Percentiles rank a stretch among this genome's conserved stretches.
Conservation (phyloP, 2,888 invertebrate genomes). For the Limnephilus auricula region DNA sequence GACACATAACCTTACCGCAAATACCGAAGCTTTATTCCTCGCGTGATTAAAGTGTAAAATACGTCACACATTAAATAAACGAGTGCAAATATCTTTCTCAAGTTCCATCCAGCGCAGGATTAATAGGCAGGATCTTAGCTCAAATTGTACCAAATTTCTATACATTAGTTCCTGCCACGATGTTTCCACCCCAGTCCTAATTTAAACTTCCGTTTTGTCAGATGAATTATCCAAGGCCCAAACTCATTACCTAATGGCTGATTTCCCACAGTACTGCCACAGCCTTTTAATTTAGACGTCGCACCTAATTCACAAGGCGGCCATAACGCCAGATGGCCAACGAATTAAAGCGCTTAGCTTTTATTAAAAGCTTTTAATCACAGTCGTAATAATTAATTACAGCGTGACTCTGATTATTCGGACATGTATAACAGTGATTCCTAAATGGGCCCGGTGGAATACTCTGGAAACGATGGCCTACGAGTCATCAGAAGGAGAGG, state of each 20-base stretch:
- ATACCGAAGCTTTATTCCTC: background rate
- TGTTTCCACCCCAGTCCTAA: background rate
- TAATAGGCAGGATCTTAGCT: background rate
- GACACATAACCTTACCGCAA: background rate
- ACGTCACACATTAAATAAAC: constrained; percentile 4
- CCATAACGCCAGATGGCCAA: constrained; percentile 33
- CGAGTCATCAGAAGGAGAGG: too few relatives aligned
- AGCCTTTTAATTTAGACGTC: constrained; percentile 45
- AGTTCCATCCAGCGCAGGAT: background rate
- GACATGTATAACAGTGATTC: background rate
- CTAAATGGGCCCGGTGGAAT: background rate
- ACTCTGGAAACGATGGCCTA: too few relatives aligned
- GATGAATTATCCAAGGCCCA: constrained; percentile 3
- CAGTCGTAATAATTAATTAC: constrained; percentile 19
- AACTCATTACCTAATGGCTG: constrained; percentile 48
- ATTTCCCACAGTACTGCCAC: constrained; percentile 38
- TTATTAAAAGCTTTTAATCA: constrained; percentile 42
- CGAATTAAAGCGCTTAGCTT: constrained; percentile 21
- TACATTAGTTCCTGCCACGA: constrained; percentile 27
- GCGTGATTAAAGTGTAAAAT: constrained; percentile 16
- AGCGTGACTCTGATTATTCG: background rate
- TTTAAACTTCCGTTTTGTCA: constrained; percentile 14
- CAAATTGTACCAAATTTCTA: constrained; percentile 39
- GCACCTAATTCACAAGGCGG: constrained; percentile 43
- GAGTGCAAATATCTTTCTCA: background rate